Conservation (phyloP, 1,140 invertebrate species). For the Ditylenchus dipsaci region DNA sequence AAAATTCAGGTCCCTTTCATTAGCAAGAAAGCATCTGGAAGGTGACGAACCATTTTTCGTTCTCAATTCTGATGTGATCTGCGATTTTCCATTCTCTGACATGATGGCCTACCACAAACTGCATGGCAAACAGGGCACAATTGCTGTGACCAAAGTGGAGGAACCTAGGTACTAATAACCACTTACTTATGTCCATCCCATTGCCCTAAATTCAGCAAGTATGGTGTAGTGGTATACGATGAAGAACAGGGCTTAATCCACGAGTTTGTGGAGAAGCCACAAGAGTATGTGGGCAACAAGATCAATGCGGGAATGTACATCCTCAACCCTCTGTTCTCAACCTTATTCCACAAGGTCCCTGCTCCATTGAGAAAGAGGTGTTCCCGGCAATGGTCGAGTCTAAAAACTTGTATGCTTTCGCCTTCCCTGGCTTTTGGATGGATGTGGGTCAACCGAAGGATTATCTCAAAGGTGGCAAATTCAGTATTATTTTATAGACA, state of each 20-base stretch:
- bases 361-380: constrained; percentile 97
- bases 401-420: constrained; percentile 83
- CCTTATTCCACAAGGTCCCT: constrained; percentile 79
- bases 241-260: constrained; percentile 78
- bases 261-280: constrained; percentile 94
- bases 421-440: constrained; percentile 95
- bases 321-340: constrained; percentile 80
- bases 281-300: constrained; percentile 98
- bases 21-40: constrained; percentile 74
- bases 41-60: constrained; percentile 88
- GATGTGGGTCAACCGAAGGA: constrained; percentile 99
- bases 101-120: constrained; percentile 84
- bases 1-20: constrained; percentile 72
- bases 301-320: constrained; percentile 99
- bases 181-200: constrained; percentile 57
- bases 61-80: constrained; percentile 96
- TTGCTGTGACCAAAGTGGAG: constrained; percentile 76
- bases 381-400: constrained; percentile 89
- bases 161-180: constrained; percentile 67
- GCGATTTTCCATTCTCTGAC: constrained; percentile 96
- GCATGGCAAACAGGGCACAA: constrained; percentile 93
- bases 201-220: constrained; percentile 68
- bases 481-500: constrained; percentile 46
- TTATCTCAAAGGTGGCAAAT: constrained; percentile 81
- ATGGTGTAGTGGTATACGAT: constrained; percentile 84